These are phyloP conservation scores for Trematomus bernacchii DNA, from an alignment of 2,797 vertebrate species.

Conservation along the genomic window DNA sequence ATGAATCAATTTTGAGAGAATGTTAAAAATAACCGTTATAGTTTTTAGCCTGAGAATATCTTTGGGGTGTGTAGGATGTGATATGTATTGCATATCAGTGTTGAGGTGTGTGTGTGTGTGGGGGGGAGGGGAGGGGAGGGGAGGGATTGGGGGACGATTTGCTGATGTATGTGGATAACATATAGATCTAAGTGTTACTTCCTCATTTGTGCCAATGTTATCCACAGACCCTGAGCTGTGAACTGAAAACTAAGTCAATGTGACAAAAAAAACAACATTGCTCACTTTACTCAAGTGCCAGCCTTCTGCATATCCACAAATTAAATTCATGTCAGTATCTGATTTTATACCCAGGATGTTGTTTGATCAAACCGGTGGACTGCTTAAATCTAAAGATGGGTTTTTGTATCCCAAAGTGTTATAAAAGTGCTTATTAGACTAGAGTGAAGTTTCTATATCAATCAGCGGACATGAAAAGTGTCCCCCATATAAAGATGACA, in stretches of 20 bases:
- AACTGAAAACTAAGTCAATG: constrained; percentile 65
- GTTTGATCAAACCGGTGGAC: constrained; percentile 36
- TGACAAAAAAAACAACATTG: constrained; percentile 46
- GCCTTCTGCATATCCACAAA: constrained; percentile 34
- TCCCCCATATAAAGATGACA: constrained; percentile 16
- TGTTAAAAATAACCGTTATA: constrained; percentile 43
- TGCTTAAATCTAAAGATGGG: constrained; percentile 15
- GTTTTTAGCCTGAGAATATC: constrained; percentile 67
- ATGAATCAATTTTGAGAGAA: constrained; percentile 52
- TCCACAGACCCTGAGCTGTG: constrained; percentile 79
- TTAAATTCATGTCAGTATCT: constrained; percentile 35
- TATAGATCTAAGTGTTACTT: constrained; percentile 71
- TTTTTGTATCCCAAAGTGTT: constrained; percentile 36
- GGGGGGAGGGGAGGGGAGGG: not conserved
- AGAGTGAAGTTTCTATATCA: constrained; percentile 32
- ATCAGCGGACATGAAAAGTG: constrained; percentile 19
- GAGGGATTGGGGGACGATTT: not conserved
- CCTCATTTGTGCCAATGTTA: constrained; percentile 78
- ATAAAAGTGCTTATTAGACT: constrained; percentile 22
- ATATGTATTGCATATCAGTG: constrained; percentile 71
- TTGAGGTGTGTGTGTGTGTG: constrained; percentile 31
- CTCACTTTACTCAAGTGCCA: constrained; percentile 72
- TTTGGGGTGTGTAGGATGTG: constrained; percentile 57
- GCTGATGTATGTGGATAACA: constrained; percentile 61
- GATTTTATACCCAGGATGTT: constrained; percentile 38